These are phyloP conservation scores for Drosophila testacea DNA, from an alignment of 2,888 invertebrate genomes.

Conservation along the genomic window DNA sequence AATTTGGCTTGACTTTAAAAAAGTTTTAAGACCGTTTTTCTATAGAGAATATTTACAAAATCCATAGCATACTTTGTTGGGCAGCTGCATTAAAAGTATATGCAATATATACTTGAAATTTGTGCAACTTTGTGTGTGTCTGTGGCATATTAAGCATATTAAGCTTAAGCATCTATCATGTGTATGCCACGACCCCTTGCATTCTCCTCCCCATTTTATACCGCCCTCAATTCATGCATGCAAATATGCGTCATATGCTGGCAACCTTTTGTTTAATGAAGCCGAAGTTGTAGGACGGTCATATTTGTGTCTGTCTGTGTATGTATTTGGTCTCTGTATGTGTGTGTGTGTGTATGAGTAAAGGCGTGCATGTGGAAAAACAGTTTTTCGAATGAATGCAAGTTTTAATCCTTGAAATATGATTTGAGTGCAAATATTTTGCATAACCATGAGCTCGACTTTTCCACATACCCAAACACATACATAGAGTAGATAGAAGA, in stretches of 20 bases:
- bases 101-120: slow-evolving; percentile 45
- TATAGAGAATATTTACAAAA: slow-evolving; percentile 12
- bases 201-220: background rate
- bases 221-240: slow-evolving; percentile 42
- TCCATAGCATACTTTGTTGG: slow-evolving; percentile 48
- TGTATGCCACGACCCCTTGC: slow-evolving; percentile 17
- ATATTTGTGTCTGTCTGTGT: slow-evolving; percentile 16
- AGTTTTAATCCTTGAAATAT: slow-evolving; percentile 81
- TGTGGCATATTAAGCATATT: slow-evolving; percentile 62
- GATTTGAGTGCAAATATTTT: slow-evolving; percentile 81
- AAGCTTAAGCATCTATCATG: slow-evolving; percentile 53
- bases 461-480: slow-evolving; percentile 12
- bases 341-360: slow-evolving; percentile 19
- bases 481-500: background rate
- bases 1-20: slow-evolving; percentile 30
- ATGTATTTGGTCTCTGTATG: slow-evolving; percentile 1
- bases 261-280: slow-evolving; percentile 76
- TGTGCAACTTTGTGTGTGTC: slow-evolving; percentile 32
- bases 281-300: slow-evolving; percentile 66
- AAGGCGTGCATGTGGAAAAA: slow-evolving; percentile 75
- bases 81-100: slow-evolving; percentile 40
- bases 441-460: slow-evolving; percentile 78
- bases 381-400: slow-evolving; percentile 78
- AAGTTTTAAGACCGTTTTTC: background rate
- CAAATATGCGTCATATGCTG: slow-evolving; percentile 60